phyloP scores from a whole-genome alignment of 2,797 vertebrate genomes.

The Tragelaphus eurycerus region DNA sequence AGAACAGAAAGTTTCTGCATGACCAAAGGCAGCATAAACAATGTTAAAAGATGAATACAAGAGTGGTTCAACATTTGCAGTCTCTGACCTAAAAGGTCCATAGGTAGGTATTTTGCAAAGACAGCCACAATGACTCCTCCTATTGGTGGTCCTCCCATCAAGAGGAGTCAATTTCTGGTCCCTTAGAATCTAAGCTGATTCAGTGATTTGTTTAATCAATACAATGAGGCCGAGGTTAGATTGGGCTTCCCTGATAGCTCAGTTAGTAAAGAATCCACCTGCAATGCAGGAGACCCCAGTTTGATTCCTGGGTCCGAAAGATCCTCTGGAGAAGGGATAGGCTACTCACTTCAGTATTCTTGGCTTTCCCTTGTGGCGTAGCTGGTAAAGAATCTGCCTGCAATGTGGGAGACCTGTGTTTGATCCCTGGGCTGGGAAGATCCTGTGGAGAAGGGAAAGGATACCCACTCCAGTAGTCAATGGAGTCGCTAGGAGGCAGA shows the following conservation, averaged over 20 bases:
- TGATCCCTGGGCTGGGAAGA: neutral
- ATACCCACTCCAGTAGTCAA: neutral
- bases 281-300: neutral
- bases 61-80: neutral
- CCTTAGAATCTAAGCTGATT: neutral
- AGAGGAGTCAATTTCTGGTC: neutral
- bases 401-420: neutral
- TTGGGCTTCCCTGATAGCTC: neutral
- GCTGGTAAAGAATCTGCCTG: neutral
- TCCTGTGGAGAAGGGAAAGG: neutral
- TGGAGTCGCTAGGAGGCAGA: fast-evolving
- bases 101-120: conserved; percentile 20
- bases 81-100: neutral
- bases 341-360: neutral
- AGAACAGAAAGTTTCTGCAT: neutral
- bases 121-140: neutral
- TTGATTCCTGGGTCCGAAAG: neutral
- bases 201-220: neutral
- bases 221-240: neutral
- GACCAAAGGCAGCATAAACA: neutral
- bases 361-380: neutral
- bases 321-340: neutral
- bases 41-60: neutral
- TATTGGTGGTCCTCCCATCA: neutral
- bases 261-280: neutral